These are phyloP conservation scores for Himalopsyche japonica DNA, from an alignment of 2,888 invertebrate genomes.

Conservation along the genomic window DNA sequence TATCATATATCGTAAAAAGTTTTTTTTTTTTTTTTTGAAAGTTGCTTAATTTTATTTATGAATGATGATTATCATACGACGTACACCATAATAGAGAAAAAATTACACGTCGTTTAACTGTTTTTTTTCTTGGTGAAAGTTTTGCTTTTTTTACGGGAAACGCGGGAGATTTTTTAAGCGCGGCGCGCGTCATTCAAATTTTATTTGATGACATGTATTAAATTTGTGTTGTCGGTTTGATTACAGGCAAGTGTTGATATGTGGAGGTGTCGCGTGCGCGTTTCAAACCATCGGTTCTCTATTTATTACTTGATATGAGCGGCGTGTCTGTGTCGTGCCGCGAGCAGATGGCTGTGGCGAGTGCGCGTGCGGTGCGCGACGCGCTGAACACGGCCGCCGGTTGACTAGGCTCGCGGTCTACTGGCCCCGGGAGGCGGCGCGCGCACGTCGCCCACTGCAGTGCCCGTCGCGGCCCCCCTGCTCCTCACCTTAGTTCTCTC, in stretches of 20 bases:
- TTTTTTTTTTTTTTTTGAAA: too few relatives aligned
- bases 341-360: slow-evolving; percentile 47
- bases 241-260: background rate
- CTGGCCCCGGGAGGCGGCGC: slow-evolving; percentile 48
- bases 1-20: too few relatives aligned
- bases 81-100: background rate
- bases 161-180: background rate
- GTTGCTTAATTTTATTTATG: too few relatives aligned
- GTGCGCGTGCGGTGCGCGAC: slow-evolving; percentile 45
- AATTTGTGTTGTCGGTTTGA: background rate
- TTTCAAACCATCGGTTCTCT: background rate
- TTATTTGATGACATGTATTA: background rate
- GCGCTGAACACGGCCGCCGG: slow-evolving; percentile 49
- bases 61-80: background rate
- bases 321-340: background rate
- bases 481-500: background rate
- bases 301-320: background rate
- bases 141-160: background rate
- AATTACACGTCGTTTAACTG: background rate
- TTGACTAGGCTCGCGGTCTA: slow-evolving; percentile 46
- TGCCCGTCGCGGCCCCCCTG: slow-evolving; percentile 33
- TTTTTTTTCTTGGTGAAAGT: background rate
- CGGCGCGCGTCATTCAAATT: background rate
- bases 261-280: background rate
- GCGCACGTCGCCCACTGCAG: slow-evolving; percentile 45